Base-by-base conservation (phyloP, 2,797 vertebrate genomes). In the Harpagifer antarcticus region DNA sequence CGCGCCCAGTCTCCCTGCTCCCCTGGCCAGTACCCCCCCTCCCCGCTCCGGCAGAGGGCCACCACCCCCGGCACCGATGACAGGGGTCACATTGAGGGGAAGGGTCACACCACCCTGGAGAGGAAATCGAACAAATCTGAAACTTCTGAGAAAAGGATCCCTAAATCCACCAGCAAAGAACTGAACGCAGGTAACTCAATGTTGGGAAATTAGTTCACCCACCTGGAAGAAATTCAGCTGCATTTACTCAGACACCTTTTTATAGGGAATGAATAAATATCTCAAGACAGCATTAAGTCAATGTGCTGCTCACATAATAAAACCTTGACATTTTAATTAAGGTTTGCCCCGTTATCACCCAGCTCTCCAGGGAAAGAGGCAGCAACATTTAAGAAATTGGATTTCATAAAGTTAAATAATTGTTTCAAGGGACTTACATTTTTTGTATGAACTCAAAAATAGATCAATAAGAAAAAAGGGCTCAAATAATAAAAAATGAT, bases 1-100 rank as follows among this genome's bases (percentile, higher is more conserved):
- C 96, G 96, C 0, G 94, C 97, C n/a, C 97, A 96, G 88, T 98
- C 97, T 52, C 97, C 97, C 72, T 98, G 97, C 88, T 95, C 92
- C 3, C 78, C 88, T 0, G 97, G 97, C 56, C 96, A 96, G 67
- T 96, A 94, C 81, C 94, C 94, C 3, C 92, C 95, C 50, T 98
- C 97, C 74, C 96, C 97, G 0, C 92, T 95, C 83, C 96, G 95
- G 60, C 95, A 96, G 79, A 95, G 95, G 75, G 91, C 92, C 64
- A 60, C 90, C 64, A 91, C 87, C 76, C 90, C 96, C 1, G 89
- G 81, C 70, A 88, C 91, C 16, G 96, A 98, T 9, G 95, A 93
- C 75, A 88, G 91, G 67, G 91, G 81, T 3, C 93, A 91, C 73
- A 8, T 81, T 1, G 90, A 96, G 3, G 89, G 76, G 82, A 92